Conservation (phyloP, 1,140 invertebrate genomes). For the Cryptotermes secundus region DNA sequence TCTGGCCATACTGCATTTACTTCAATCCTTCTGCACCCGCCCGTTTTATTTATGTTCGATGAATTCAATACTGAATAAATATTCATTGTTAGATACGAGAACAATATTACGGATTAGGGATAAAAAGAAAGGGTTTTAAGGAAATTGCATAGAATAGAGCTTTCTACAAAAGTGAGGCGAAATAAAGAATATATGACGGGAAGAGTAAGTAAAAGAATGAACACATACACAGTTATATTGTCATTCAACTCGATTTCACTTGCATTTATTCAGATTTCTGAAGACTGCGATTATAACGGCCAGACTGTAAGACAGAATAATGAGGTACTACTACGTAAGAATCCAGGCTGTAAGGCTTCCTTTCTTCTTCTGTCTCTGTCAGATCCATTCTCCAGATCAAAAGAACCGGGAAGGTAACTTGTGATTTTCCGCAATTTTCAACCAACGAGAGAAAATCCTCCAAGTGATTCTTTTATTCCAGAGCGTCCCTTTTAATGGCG, state of each 20-base stretch:
- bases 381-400: no score
- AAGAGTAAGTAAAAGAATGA: not conserved
- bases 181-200: not conserved
- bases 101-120: no score
- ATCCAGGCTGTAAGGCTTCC: not conserved
- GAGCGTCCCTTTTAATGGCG: not conserved
- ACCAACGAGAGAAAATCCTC: not conserved
- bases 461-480: not conserved
- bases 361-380: not conserved
- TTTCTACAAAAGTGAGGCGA: not conserved
- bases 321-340: not conserved
- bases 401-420: not conserved
- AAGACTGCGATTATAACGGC: not conserved
- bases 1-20: no score
- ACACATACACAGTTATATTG: not conserved
- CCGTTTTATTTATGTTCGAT: no score
- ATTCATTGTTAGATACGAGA: no score
- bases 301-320: not conserved
- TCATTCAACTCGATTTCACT: slow-evolving; percentile 2
- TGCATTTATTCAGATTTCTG: not conserved
- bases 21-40: no score
- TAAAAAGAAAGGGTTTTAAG: no score
- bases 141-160: no score
- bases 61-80: no score
- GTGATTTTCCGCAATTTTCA: not conserved